Evolutionary conservation across 2,113 vertebrate genomes (phyloP).

Genomic region (Myotis lucifugus): DNA sequence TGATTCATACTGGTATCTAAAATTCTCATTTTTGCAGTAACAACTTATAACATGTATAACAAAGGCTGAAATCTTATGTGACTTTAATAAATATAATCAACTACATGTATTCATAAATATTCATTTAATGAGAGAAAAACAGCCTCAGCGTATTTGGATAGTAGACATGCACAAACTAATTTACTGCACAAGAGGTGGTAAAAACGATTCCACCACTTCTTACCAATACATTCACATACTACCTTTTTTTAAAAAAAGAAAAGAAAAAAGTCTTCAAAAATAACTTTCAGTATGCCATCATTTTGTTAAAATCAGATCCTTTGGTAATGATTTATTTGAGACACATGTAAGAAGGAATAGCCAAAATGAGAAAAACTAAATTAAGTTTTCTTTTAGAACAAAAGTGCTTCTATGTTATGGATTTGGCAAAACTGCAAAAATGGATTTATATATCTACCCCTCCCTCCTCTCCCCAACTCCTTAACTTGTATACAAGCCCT

Average conservation of each 20-base stretch:
- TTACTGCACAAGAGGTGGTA: background rate
- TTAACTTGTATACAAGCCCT: background rate
- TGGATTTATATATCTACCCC: background rate
- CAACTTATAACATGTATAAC: background rate
- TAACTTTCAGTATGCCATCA: background rate
- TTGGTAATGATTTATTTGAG: background rate
- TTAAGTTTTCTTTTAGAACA: slow-evolving; percentile 9
- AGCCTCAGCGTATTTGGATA: background rate
- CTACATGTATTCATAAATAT: background rate
- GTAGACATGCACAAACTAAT: background rate
- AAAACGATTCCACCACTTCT: background rate
- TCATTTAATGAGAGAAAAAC: background rate
- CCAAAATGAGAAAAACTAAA: slow-evolving; percentile 7
- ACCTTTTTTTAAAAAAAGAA: background rate
- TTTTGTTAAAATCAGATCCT: background rate
- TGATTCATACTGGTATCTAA: background rate
- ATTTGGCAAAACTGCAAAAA: background rate
- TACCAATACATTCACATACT: background rate
- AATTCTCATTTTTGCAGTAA: slow-evolving; percentile 4
- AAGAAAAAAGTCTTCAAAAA: slow-evolving; percentile 2
- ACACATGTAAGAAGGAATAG: background rate
- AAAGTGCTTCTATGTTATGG: background rate
- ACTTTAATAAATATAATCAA: slow-evolving; percentile 32
- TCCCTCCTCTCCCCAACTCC: background rate
- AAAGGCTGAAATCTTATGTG: background rate